Percentiles rank a stretch among this genome's conserved stretches.
These are phyloP conservation scores for Zeus faber DNA, from an alignment of 2,113 vertebrate species.

Conservation along the genomic window DNA sequence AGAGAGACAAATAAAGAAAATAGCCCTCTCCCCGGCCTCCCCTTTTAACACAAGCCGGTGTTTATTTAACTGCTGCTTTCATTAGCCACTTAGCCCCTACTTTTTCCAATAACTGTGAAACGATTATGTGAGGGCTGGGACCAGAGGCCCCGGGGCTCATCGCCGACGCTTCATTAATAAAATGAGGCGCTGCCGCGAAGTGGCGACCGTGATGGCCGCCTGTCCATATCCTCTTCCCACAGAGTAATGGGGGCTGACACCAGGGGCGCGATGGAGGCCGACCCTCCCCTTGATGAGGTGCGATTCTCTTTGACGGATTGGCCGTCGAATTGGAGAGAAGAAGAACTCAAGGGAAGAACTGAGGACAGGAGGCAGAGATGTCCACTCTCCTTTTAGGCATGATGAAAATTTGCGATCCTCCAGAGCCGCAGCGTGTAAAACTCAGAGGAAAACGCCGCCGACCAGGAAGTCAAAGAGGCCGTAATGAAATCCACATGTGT, in stretches of 20 bases:
- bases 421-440: conserved; percentile 28
- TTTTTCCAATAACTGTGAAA: conserved; percentile 59
- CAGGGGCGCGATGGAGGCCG: conserved; percentile 29
- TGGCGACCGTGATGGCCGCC: conserved; percentile 30
- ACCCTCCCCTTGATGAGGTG: conserved; percentile 47
- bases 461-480: conserved; percentile 37
- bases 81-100: conserved; percentile 56
- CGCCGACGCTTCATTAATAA: conserved; percentile 65
- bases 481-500: conserved; percentile 67
- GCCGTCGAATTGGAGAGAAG: conserved; percentile 20
- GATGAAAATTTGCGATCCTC: conserved; percentile 13
- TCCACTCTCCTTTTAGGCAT: background rate
- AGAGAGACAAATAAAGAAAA: conserved; percentile 19
- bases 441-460: conserved; percentile 52
- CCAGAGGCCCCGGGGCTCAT: conserved; percentile 44
- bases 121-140: conserved; percentile 49
- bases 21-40: background rate
- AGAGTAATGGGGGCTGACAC: conserved; percentile 49
- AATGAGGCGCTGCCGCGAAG: conserved; percentile 23
- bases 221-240: conserved; percentile 24
- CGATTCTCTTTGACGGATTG: conserved; percentile 34
- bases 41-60: conserved; percentile 41
- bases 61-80: conserved; percentile 68
- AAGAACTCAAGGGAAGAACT: background rate
- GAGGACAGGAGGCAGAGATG: background rate